Conservation (phyloP, 2,113 vertebrate genomes). For the Carassius auratus region DNA sequence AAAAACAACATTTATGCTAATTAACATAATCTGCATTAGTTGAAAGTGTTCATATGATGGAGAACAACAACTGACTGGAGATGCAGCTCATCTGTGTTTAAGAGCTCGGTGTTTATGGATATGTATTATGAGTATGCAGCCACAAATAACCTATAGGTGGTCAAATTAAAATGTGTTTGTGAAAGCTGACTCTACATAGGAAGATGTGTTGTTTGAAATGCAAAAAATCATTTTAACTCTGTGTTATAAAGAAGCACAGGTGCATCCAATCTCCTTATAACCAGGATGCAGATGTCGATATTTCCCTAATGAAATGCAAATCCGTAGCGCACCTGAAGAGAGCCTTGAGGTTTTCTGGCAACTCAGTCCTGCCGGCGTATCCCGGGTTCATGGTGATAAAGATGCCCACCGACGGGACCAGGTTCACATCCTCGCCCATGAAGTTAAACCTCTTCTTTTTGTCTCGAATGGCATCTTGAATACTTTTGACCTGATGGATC, state of each 20-base stretch:
- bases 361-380: slow-evolving; percentile 91
- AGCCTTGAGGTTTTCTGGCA: slow-evolving; percentile 96
- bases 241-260: background rate
- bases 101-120: background rate
- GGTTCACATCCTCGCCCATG: slow-evolving; percentile 90
- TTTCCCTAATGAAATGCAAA: background rate
- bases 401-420: slow-evolving; percentile 90
- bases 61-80: background rate
- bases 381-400: slow-evolving; percentile 99
- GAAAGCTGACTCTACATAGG: background rate
- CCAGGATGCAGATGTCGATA: background rate
- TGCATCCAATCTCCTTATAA: background rate
- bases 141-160: background rate
- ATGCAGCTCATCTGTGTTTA: background rate
- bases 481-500: slow-evolving; percentile 87
- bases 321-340: slow-evolving; percentile 85
- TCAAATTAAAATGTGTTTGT: background rate
- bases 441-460: slow-evolving; percentile 91
- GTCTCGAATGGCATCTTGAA: slow-evolving; percentile 93
- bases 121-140: background rate
- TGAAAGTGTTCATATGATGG: background rate
- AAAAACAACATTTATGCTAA: background rate
- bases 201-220: background rate
- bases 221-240: background rate
- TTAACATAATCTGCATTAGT: background rate